phyloP scores from a whole-genome alignment of 2,888 invertebrate genomes.

The Latrodectus hesperus region DNA sequence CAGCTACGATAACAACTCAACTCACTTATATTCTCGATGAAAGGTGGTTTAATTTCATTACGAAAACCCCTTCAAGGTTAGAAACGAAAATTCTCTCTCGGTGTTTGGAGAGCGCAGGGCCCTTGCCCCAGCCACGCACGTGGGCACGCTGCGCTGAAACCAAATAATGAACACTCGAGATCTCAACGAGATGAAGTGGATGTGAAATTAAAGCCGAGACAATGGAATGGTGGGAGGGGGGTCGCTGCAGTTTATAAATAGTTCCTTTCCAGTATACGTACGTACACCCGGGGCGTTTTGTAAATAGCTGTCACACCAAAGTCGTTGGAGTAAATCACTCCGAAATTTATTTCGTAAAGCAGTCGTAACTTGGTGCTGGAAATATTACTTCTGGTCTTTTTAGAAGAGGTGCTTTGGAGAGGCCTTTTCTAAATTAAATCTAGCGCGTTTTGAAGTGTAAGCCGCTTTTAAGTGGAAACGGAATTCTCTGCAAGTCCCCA shows the following conservation, averaged over 20 bases:
- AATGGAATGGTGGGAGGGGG: conserved; percentile 9
- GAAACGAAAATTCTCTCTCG: too few species aligned
- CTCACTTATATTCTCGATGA: too few species aligned
- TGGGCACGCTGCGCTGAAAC: too few species aligned
- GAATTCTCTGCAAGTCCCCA: not conserved
- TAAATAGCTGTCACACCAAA: conserved; percentile 46
- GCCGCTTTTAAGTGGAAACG: not conserved
- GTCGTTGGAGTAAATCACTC: conserved; percentile 48
- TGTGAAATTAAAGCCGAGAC: conserved; percentile 33
- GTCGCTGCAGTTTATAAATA: conserved; percentile 39
- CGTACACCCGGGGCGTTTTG: conserved; percentile 8
- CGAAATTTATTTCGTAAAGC: conserved; percentile 53
- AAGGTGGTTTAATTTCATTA: too few species aligned
- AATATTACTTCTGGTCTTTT: conserved; percentile 17
- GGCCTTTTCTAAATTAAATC: not conserved
- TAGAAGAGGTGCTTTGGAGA: not conserved
- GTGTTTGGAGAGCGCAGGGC: too few species aligned
- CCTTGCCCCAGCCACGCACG: too few species aligned
- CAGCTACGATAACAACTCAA: too few species aligned
- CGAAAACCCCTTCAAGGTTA: too few species aligned
- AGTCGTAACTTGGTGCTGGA: conserved; percentile 34
- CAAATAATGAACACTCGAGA: not conserved
- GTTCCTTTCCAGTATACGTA: not conserved
- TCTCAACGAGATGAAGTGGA: conserved; percentile 5
- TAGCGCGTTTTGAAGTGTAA: not conserved